phyloP scores from a whole-genome alignment of 2,797 vertebrate species.

The Semotilus atromaculatus region DNA sequence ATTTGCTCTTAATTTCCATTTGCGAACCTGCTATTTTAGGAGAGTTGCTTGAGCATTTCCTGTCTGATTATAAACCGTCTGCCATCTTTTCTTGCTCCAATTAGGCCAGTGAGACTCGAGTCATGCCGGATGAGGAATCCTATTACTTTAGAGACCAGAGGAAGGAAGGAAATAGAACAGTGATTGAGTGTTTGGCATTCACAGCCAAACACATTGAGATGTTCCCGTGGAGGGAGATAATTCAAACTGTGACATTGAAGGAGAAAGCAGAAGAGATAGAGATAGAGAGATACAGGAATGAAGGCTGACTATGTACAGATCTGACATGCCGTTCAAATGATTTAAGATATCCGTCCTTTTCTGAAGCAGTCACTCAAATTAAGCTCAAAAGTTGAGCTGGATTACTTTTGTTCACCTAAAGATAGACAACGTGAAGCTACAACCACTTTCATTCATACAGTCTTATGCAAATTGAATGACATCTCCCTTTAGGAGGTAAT shows the following conservation, averaged over 20 bases:
- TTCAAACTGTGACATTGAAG: constrained; percentile 43
- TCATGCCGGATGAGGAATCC: constrained; percentile 30
- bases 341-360: constrained; percentile 21
- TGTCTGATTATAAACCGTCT: constrained; percentile 38
- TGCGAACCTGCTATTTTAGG: constrained; percentile 34
- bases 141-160: constrained; percentile 41
- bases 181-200: constrained; percentile 54
- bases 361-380: constrained; percentile 28
- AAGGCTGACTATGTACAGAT: constrained; percentile 17
- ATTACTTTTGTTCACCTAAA: constrained; percentile 13
- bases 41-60: constrained; percentile 29
- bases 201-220: constrained; percentile 49
- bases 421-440: neutral
- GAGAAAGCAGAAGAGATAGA: constrained; percentile 11
- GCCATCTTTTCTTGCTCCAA: constrained; percentile 47
- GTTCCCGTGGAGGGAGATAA: constrained; percentile 45
- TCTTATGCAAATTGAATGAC: neutral
- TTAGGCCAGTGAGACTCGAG: constrained; percentile 30
- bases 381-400: neutral
- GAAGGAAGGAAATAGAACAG: constrained; percentile 13
- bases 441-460: neutral
- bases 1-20: constrained; percentile 50
- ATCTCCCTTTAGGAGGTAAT: neutral
- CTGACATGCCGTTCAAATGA: constrained; percentile 36
- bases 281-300: constrained; percentile 7